Percentiles rank a stretch among this genome's conserved stretches.
These are phyloP conservation scores for Phoxinus dragarum DNA, from an alignment of 2,797 vertebrate species.

Conservation along the genomic window DNA sequence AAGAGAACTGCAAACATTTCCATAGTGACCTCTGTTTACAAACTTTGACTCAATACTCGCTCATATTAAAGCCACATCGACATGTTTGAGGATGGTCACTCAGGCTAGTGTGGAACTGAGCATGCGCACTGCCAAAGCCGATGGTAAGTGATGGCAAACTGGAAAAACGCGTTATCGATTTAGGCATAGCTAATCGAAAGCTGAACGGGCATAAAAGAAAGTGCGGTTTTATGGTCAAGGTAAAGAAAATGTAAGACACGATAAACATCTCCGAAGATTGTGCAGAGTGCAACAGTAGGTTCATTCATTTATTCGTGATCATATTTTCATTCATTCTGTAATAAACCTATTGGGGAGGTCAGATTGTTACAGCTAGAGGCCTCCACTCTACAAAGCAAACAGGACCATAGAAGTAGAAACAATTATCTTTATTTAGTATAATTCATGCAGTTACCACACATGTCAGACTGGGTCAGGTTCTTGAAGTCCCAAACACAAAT, in stretches of 20 bases:
- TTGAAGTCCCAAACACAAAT: no score
- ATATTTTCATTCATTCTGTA: background rate
- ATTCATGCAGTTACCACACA: no score
- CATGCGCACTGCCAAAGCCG: slow-evolving; percentile 56
- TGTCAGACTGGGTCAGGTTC: no score
- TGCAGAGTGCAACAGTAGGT: background rate
- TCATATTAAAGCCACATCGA: slow-evolving; percentile 70
- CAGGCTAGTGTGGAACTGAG: slow-evolving; percentile 8
- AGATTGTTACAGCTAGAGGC: no score
- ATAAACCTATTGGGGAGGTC: no score
- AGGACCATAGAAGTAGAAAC: no score
- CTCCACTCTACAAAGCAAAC: no score
- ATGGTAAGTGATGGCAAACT: background rate
- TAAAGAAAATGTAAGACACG: background rate
- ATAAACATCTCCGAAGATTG: background rate
- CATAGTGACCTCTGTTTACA: slow-evolving; percentile 53
- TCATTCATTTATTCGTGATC: background rate
- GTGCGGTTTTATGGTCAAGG: background rate
- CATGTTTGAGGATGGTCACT: slow-evolving; percentile 18
- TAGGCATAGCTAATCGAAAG: slow-evolving; percentile 49
- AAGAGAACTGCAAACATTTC: slow-evolving; percentile 53
- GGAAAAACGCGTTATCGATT: slow-evolving; percentile 45
- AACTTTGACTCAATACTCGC: background rate
- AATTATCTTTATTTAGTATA: no score
- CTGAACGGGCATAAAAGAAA: background rate